Evolutionary conservation across 2,113 vertebrate genomes (phyloP).

Genomic region (Paramisgurnus dabryanus): DNA sequence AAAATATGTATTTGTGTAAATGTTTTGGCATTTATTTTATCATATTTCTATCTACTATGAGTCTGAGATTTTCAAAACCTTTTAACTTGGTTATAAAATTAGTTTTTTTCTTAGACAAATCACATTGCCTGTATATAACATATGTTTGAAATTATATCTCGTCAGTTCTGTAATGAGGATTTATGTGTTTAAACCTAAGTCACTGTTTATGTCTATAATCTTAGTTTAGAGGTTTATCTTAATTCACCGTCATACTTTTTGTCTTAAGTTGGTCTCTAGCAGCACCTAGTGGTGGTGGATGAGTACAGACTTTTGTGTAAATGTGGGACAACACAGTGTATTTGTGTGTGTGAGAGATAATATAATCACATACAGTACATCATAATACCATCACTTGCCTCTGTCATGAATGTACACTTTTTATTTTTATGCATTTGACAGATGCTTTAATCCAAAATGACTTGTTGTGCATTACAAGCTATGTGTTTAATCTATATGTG

Average conservation of each 20-base stretch:
- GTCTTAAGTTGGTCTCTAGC: constrained; percentile 83
- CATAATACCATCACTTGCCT: neutral
- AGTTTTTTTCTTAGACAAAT: too few relatives aligned
- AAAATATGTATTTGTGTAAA: too few relatives aligned
- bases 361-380: too few relatives aligned
- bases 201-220: neutral
- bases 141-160: too few relatives aligned
- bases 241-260: constrained; percentile 54
- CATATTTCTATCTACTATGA: too few relatives aligned
- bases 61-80: too few relatives aligned
- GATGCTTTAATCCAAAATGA: too few relatives aligned
- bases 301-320: constrained; percentile 59
- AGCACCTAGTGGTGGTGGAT: constrained; percentile 93
- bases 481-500: too few relatives aligned
- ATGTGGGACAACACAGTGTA: neutral
- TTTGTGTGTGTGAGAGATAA: neutral
- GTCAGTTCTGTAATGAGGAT: neutral
- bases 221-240: neutral
- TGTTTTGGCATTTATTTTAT: too few relatives aligned
- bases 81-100: too few relatives aligned
- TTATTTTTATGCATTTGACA: neutral
- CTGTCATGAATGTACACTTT: neutral
- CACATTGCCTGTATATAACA: too few relatives aligned
- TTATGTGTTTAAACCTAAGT: neutral
- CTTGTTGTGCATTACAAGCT: too few relatives aligned